Evolutionary conservation across 2,113 vertebrate species (phyloP).

Genomic region (Scopus umbretta): DNA sequence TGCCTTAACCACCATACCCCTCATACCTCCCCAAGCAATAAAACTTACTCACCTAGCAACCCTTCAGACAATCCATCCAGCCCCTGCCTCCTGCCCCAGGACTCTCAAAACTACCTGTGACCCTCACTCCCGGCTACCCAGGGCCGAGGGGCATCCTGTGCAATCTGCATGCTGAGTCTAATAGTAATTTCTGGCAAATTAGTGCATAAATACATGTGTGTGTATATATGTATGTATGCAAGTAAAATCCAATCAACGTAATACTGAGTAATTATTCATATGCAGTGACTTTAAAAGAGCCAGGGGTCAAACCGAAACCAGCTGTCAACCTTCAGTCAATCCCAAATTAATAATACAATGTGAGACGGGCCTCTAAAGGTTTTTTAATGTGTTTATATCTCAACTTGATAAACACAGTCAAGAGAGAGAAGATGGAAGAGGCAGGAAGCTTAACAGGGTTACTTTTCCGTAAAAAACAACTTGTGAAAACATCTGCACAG

Average conservation of each 20-base stretch:
- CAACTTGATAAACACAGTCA: conserved; percentile 29
- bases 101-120: not conserved
- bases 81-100: not conserved
- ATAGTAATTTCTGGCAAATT: not conserved
- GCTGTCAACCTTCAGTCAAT: conserved; percentile 45
- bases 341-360: conserved; percentile 46
- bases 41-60: not conserved
- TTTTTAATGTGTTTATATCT: conserved; percentile 68
- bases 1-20: not conserved
- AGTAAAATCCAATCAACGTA: not conserved
- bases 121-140: not conserved
- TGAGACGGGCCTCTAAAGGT: conserved; percentile 26
- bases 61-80: not conserved
- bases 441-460: conserved; percentile 32
- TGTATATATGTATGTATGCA: not conserved
- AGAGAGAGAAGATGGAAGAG: conserved; percentile 47
- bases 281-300: not conserved
- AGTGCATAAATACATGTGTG: not conserved
- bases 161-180: not conserved
- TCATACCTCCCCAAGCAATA: not conserved
- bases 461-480: conserved; percentile 15
- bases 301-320: conserved; percentile 4
- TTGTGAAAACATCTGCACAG: conserved; percentile 56
- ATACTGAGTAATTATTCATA: not conserved
- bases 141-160: not conserved